Base-by-base conservation (phyloP, 2,113 vertebrate genomes). In the Myotis davidii region DNA sequence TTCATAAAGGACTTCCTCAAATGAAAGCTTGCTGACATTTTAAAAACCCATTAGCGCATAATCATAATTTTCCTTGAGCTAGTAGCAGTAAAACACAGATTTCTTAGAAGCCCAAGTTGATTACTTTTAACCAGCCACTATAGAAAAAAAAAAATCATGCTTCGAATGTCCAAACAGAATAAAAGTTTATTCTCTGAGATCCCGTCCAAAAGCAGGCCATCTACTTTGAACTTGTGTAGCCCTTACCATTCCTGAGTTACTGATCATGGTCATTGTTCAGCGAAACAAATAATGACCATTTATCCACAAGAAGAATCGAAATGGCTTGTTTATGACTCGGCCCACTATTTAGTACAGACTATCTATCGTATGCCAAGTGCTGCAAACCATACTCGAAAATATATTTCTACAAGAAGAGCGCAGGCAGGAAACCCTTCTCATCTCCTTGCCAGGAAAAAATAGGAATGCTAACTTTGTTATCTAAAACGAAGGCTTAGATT, bases 401-500 rank as follows among this genome's bases (percentile, higher is more conserved):
- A 45, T 61, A 59, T 79, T 93, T 92, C 90, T 90, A 61, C 93
- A 73, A 96, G 76, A 65, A 88, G 29, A 64, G 27, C 70, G 50
- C 74, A 73, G 65, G 84, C 29, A 95, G 73, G 16, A 96, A 97
- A 97, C 85, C 4, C 20, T 92, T 42, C 76, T 54, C 59, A 65
- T 73, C 2, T 42, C 59, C 76, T 59, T 83, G 92, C 82, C 56
- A 94, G 69, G 42, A 91, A 79, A 73, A 94, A 37, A 59, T 95
- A 21, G 96, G 20, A 94, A 95, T 92, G 89, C 64, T 67, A 95
- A 96, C 93, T 83, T 97, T 93, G 81, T 97, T 97, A 97, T 97
- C 97, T 98, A 96, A 98, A 91, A 92, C 96, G 79, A 79, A 59
- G 25, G 72, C 65, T 97, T 96, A 94, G 86, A 97, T 97, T 97